Evolutionary conservation across 2,797 vertebrate species (phyloP).

Genomic region (Holocentrus rufus): DNA sequence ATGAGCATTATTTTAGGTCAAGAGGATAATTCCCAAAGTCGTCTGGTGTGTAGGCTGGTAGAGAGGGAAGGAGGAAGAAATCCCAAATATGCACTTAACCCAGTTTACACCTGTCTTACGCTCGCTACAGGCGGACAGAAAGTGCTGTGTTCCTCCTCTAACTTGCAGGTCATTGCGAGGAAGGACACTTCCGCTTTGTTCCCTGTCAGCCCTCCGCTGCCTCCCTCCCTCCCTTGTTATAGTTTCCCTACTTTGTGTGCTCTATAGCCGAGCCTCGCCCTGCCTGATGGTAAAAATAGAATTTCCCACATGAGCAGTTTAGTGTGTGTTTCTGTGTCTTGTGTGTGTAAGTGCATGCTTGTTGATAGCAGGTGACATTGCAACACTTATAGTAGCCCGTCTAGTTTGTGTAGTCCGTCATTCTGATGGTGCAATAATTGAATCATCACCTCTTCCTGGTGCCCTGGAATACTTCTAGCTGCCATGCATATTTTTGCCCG

Average conservation of each 20-base stretch:
- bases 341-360: constrained; percentile 22
- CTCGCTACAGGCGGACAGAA: constrained; percentile 42
- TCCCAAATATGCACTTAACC: neutral
- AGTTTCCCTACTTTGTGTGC: constrained; percentile 79
- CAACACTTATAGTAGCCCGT: neutral
- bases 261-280: constrained; percentile 77
- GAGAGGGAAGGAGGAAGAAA: neutral
- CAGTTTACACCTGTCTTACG: constrained; percentile 17
- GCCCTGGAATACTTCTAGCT: constrained; percentile 6
- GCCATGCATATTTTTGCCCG: neutral
- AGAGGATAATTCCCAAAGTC: constrained; percentile 2
- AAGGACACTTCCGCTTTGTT: constrained; percentile 78
- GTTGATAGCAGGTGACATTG: constrained; percentile 18
- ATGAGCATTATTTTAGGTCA: neutral
- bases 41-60: neutral
- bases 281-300: constrained; percentile 79
- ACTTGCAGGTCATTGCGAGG: constrained; percentile 73
- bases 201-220: constrained; percentile 55
- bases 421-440: neutral
- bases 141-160: constrained; percentile 54
- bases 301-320: constrained; percentile 73
- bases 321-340: constrained; percentile 62
- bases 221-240: constrained; percentile 66
- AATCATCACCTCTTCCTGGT: neutral
- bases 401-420: neutral